Base-by-base conservation (phyloP, 2,797 vertebrate genomes). In the Chaenodraco wilsoni region DNA sequence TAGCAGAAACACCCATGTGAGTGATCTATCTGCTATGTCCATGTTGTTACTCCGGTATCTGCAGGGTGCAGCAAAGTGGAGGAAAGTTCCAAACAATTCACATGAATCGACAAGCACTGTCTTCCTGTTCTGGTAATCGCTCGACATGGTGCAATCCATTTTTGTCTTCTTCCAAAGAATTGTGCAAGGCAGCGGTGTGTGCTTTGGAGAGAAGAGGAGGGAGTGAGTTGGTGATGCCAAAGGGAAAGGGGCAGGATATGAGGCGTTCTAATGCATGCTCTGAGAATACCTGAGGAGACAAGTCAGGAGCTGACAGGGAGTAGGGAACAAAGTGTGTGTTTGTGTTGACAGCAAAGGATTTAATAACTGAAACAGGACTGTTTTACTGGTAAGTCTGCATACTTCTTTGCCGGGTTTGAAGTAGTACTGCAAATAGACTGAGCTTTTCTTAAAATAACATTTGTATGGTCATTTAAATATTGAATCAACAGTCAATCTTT, bases 201-300 rank as follows among this genome's bases (percentile, higher is more conserved):
- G 69, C 56, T 52, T 27, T 56, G 65, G 43, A 80, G 77, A 63
- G 69, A 49, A 70, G 68, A 23, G n/a, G 65, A 80, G 80, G 79
- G 88, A 80, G 90, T 74, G 85, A 79, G 73, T 77, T 70, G 63
- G 21, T 90, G 91, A 93, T 90, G 93, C 92, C 76, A 87, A 72
- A 72, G 59, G 45, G n/a, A 83, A 76, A 68, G 79, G 84, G 90
- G 86, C 66, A 65, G 89, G 90, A 85, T 85, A 72, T 84, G 81
- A 79, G 89, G 88, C 51, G 74, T 85, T 75, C 74, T 79, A 68
- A 37, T 69, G 65, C 76, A 49, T 83, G 66, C 84, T 88, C 40
- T 40, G 84, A 78, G 84, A 88, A 93, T 93, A 93, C 94, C 92
- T 94, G 93, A 93, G 82, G 87, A 91, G 90, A 91, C 92, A 91